Percentiles rank a stretch among this genome's conserved stretches.
These are phyloP conservation scores for Whitmania pigra DNA, from an alignment of 1,140 invertebrate genomes.

Conservation along the genomic window DNA sequence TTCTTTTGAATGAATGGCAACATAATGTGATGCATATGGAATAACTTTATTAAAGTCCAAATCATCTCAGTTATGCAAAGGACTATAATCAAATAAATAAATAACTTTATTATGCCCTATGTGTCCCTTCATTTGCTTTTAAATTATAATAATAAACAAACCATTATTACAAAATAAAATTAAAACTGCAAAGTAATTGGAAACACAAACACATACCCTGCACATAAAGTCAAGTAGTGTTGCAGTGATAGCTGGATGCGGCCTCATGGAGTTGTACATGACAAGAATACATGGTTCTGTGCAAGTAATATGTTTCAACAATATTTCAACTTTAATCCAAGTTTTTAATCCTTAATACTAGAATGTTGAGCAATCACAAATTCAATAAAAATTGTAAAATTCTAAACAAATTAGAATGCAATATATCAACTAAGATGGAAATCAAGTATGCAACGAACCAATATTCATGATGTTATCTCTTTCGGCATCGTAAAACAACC, in stretches of 20 bases:
- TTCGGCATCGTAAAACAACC: conserved; percentile 85
- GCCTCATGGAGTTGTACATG: conserved; percentile 91
- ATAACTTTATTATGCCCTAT: no score
- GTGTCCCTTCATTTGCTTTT: no score
- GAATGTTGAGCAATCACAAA: neutral
- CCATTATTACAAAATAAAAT: no score
- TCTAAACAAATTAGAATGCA: neutral
- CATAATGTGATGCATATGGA: no score
- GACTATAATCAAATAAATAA: no score
- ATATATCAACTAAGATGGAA: neutral
- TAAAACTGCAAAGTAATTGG: neutral
- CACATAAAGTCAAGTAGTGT: conserved; percentile 89
- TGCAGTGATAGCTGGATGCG: conserved; percentile 84
- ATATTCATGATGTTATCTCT: conserved; percentile 99
- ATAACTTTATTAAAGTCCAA: no score
- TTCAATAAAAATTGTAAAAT: neutral
- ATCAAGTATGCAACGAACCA: conserved; percentile 32
- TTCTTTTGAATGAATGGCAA: no score
- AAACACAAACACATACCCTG: conserved; percentile 48
- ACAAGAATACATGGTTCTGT: conserved; percentile 89
- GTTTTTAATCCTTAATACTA: neutral
- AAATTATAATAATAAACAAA: no score
- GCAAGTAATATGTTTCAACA: neutral
- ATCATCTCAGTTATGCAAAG: no score
- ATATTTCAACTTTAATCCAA: neutral